Evolutionary conservation across 2,797 vertebrate genomes (phyloP), one percentile per base, ranked within the genome.

Genomic region (Hybognathus amarus): DNA sequence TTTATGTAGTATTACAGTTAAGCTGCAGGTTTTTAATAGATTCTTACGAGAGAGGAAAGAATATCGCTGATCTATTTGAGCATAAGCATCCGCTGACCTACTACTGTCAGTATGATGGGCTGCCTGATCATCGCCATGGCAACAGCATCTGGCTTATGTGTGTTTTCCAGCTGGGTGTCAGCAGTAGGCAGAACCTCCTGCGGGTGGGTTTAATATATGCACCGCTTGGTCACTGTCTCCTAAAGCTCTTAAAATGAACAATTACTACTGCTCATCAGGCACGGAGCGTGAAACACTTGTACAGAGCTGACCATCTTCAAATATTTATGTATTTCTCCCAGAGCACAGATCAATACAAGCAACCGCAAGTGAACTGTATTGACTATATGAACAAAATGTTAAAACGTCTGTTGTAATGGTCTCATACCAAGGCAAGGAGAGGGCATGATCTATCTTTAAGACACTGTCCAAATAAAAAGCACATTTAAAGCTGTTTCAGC

Each of bases 51-150:
- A 77, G 71, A 30, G 71, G 33, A 67, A 10, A 11, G 24, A 33
- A n/a, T 56, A 56, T 36, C 24, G 27, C 38, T 17, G 18, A 6
- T 76, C 73, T 83, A 15, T 68, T 66, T 68, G 73, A 42, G 63
- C n/a, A 1, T 18, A n/a, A 59, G 63, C 81, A 68, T 36, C 45
- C 24, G 3, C 50, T 83, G 85, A 85, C 85, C 75, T 83, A 85
- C 85, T 78, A 61, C 68, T 83, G 85, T 71, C 79, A 77, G 56
- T 70, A 45, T 81, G 79, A 85, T 70, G 38, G 77, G 73, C 45
- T 79, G 74, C 40, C 15, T 73, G 40, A 64, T 47, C 27, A 67
- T 85, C 33, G 7, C 74, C 80, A 79, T 59, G 68, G 80, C 76
- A 85, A 85, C 85, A 56, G 71, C 75, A 82, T 76, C 79, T 81